Conservation (phyloP, 2,797 vertebrate species). For the Sternarchorhynchus goeldii region DNA sequence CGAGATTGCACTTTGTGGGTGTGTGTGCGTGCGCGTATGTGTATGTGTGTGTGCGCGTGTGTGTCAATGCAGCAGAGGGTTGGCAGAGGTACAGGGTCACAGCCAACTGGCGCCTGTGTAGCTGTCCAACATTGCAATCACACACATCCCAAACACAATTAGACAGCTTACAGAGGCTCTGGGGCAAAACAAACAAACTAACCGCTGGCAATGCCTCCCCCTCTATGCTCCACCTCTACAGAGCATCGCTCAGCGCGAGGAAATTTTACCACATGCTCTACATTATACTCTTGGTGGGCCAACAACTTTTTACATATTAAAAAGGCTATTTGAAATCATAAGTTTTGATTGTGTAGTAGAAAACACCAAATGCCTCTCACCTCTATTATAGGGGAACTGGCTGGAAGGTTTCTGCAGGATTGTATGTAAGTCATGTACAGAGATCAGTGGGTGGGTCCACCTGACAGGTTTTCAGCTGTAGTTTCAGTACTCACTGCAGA, state of each 20-base stretch:
- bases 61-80: slow-evolving; percentile 9
- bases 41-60: not conserved
- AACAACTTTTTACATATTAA: no score
- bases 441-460: not conserved
- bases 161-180: slow-evolving; percentile 52
- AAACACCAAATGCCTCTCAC: no score
- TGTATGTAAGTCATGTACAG: not conserved
- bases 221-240: not conserved
- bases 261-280: not conserved
- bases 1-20: not conserved
- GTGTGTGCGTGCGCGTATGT: slow-evolving; percentile 9
- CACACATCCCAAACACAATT: slow-evolving; percentile 51
- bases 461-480: not conserved
- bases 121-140: slow-evolving; percentile 47
- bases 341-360: no score
- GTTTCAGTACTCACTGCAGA: not conserved
- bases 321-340: no score
- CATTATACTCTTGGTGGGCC: no score
- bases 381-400: no score
- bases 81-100: slow-evolving; percentile 36
- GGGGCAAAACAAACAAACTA: slow-evolving; percentile 35
- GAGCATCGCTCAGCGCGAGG: not conserved
- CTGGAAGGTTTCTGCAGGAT: not conserved
- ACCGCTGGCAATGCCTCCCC: slow-evolving; percentile 18
- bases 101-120: slow-evolving; percentile 26